These are phyloP conservation scores for Platycheirus rosarum DNA, from an alignment of 2,888 invertebrate species.

Conservation along the genomic window DNA sequence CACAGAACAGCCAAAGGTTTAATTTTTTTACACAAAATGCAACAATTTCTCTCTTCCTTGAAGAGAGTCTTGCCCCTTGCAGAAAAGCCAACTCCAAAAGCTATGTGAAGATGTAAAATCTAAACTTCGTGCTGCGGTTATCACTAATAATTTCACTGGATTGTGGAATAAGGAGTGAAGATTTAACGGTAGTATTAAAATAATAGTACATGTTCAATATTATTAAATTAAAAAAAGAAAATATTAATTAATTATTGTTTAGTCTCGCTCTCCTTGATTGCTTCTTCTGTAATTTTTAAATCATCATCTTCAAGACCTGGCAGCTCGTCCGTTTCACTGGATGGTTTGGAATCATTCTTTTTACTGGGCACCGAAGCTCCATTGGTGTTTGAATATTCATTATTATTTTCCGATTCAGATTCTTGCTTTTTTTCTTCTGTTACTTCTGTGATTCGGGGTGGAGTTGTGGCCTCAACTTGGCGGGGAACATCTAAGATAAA, in stretches of 20 bases:
- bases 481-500: constrained; percentile 32
- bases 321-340: constrained; percentile 35
- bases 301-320: background rate
- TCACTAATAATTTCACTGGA: constrained; percentile 28
- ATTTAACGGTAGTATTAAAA: constrained; percentile 43
- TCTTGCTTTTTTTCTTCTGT: constrained; percentile 3
- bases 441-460: background rate
- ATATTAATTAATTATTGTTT: constrained; percentile 54
- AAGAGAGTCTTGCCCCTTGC: constrained; percentile 39
- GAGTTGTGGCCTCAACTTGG: background rate
- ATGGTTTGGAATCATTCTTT: constrained; percentile 29
- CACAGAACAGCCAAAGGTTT: background rate
- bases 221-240: constrained; percentile 35
- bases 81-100: constrained; percentile 10
- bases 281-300: constrained; percentile 11
- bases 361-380: constrained; percentile 2
- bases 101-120: constrained; percentile 29
- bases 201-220: no score
- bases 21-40: constrained; percentile 37
- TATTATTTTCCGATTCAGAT: constrained; percentile 13
- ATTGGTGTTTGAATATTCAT: constrained; percentile 24
- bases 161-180: constrained; percentile 28
- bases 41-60: constrained; percentile 23
- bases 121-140: constrained; percentile 32
- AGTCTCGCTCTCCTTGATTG: constrained; percentile 63